Percentiles rank a stretch among this genome's conserved stretches.
Conservation (phyloP, 2,888 invertebrate species). For the Callyntrura guangdongensis region DNA sequence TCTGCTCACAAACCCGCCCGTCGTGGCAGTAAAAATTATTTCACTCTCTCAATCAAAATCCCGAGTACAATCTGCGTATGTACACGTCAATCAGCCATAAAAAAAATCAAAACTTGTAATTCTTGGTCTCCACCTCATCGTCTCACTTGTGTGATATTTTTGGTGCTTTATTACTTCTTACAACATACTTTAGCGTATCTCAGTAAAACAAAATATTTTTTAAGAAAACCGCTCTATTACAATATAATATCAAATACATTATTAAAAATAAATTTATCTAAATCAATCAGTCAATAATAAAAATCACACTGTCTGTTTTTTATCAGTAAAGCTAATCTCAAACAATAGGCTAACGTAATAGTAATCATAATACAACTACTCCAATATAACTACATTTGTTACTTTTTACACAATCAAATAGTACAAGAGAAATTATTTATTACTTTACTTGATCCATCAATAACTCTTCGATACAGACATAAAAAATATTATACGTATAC, state of each 20-base stretch:
- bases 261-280: slow-evolving; percentile 9
- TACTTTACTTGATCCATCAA: slow-evolving; percentile 34
- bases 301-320: slow-evolving; percentile 45
- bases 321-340: slow-evolving; percentile 40
- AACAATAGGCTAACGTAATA: background rate
- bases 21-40: background rate
- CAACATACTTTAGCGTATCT: slow-evolving; percentile 7
- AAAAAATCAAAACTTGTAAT: slow-evolving; percentile 5
- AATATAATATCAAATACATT: slow-evolving; percentile 45
- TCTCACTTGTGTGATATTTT: slow-evolving; percentile 73
- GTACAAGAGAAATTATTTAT: slow-evolving; percentile 71
- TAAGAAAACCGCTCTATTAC: background rate
- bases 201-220: slow-evolving; percentile 37
- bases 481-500: slow-evolving; percentile 14
- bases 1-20: background rate
- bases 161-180: slow-evolving; percentile 71
- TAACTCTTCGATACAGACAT: background rate
- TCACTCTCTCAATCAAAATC: background rate
- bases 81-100: slow-evolving; percentile 54
- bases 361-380: background rate
- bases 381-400: slow-evolving; percentile 32
- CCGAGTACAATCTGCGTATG: background rate
- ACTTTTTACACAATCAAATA: slow-evolving; percentile 42
- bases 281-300: slow-evolving; percentile 58
- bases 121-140: slow-evolving; percentile 41